A percentile compares a stretch with the other conserved stretches of the same genome.
phyloP scores from a whole-genome alignment of 2,113 vertebrate genomes.

The Sterrhoptilus dennistouni region DNA sequence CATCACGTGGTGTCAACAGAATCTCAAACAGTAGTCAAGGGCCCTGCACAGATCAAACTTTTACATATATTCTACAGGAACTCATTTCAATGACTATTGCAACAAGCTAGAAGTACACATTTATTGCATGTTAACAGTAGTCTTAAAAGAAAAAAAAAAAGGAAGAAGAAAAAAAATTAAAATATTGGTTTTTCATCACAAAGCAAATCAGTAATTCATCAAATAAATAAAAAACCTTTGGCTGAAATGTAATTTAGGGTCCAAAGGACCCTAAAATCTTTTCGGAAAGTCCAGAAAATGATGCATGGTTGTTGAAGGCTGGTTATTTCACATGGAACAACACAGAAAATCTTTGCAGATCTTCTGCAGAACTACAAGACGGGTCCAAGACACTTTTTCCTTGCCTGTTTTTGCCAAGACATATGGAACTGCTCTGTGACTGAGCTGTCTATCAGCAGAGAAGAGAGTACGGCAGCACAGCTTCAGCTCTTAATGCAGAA shows the following conservation, averaged over 20 bases:
- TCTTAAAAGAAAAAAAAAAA: background rate
- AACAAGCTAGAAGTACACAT: background rate
- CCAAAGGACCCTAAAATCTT: background rate
- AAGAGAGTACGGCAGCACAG: background rate
- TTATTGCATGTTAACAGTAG: background rate
- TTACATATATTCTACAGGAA: background rate
- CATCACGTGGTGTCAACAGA: background rate
- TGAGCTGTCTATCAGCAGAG: background rate
- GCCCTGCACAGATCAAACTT: background rate
- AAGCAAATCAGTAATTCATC: background rate
- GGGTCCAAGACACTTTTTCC: background rate
- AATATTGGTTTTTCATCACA: background rate
- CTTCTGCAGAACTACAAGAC: background rate
- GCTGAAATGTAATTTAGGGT: background rate
- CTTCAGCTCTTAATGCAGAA: background rate
- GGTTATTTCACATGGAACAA: background rate
- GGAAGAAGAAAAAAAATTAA: fast-evolving
- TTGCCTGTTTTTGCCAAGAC: background rate
- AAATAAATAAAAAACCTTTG: background rate
- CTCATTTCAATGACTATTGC: background rate
- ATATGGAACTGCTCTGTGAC: background rate
- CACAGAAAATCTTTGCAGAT: background rate
- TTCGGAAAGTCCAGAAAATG: background rate
- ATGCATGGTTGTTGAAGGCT: background rate
- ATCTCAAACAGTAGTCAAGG: background rate